Percentiles rank a stretch among this genome's conserved stretches.
phyloP scores from a whole-genome alignment of 2,797 vertebrate genomes.

The Adelosebastes latens region DNA sequence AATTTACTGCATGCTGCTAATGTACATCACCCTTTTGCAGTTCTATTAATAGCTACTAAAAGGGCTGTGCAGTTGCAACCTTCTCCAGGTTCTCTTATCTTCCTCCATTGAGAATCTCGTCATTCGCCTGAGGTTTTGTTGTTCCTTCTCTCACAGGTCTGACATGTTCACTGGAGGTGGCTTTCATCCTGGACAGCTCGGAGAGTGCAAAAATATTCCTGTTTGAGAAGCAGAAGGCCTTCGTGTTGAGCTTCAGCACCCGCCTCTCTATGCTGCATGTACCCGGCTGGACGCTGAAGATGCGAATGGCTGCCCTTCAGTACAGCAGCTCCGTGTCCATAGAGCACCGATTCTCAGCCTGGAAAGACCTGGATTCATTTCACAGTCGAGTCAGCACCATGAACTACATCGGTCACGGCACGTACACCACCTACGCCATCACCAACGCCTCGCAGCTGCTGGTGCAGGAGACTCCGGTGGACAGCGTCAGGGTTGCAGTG shows the following conservation, averaged over 20 bases:
- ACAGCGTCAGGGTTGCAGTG: constrained; percentile 83
- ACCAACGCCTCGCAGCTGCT: constrained; percentile 87
- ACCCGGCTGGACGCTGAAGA: constrained; percentile 71
- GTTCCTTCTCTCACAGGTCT: constrained; percentile 47
- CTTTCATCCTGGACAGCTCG: constrained; percentile 93
- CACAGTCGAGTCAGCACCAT: constrained; percentile 76
- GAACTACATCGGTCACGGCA: constrained; percentile 90
- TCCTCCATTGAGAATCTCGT: not conserved
- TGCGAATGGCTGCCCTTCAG: constrained; percentile 87
- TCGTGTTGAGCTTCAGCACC: constrained; percentile 83
- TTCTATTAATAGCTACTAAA: not conserved
- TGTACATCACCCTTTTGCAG: not conserved
- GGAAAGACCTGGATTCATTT: constrained; percentile 86
- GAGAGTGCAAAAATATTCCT: constrained; percentile 86
- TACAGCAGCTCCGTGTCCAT: constrained; percentile 90
- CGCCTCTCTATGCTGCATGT: constrained; percentile 80
- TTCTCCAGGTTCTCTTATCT: not conserved
- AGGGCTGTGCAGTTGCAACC: not conserved
- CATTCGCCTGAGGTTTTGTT: not conserved
- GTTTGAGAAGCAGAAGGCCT: constrained; percentile 87
- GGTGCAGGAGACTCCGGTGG: constrained; percentile 78
- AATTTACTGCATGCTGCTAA: not conserved
- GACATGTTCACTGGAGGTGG: constrained; percentile 78
- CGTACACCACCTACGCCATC: constrained; percentile 90
- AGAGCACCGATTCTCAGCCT: constrained; percentile 84